Percentiles rank a stretch among this genome's conserved stretches.
Conservation (phyloP, 2,797 vertebrate species). For the Babyrousa celebensis region DNA sequence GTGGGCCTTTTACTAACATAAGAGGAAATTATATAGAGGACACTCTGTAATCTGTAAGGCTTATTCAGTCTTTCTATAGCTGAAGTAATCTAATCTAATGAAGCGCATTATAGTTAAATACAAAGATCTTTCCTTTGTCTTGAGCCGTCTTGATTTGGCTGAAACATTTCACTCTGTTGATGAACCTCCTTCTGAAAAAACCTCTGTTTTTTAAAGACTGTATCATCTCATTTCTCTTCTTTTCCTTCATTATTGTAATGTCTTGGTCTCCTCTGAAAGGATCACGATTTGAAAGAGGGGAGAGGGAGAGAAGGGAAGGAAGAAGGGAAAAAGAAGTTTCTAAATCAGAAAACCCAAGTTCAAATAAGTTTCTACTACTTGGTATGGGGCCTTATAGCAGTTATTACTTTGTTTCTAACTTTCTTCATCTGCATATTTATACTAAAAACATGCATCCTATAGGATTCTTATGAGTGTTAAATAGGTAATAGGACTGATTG, state of each 20-base stretch:
- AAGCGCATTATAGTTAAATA: background rate
- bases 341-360: constrained; percentile 8
- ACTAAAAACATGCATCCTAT: background rate
- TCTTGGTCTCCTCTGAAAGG: background rate
- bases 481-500: background rate
- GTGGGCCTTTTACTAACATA: background rate
- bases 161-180: background rate
- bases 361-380: background rate
- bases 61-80: background rate
- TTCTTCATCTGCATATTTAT: background rate
- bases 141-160: background rate
- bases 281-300: background rate
- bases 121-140: background rate
- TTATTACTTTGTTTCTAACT: background rate
- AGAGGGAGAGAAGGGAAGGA: background rate
- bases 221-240: background rate
- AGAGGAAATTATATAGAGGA: background rate
- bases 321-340: background rate
- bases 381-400: background rate
- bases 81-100: background rate
- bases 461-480: background rate
- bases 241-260: background rate
- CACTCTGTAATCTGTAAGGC: background rate
- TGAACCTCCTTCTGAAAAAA: background rate
- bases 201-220: background rate